phyloP scores from a whole-genome alignment of 2,797 vertebrate species.

The Phoebastria nigripes region DNA sequence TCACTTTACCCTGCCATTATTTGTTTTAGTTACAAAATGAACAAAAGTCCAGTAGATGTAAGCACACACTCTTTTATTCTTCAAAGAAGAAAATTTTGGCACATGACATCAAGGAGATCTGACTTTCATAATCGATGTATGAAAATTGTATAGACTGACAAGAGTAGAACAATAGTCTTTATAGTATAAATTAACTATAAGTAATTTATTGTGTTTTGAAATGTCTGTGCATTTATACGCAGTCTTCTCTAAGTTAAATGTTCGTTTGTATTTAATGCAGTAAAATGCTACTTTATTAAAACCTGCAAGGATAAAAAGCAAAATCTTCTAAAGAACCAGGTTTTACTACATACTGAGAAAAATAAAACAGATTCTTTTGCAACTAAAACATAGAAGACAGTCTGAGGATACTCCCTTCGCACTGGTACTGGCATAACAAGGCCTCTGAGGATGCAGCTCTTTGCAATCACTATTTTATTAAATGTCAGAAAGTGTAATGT shows the following conservation, averaged over 20 bases:
- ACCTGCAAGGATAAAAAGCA: neutral
- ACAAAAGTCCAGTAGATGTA: neutral
- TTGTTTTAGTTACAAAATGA: neutral
- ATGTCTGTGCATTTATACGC: neutral
- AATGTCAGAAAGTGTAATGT: slow-evolving; percentile 75
- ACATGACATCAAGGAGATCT: neutral
- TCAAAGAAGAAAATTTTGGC: neutral
- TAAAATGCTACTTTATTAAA: neutral
- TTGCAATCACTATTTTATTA: slow-evolving; percentile 81
- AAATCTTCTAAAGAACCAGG: neutral
- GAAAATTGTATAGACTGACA: neutral
- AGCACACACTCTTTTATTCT: neutral
- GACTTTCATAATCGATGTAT: neutral
- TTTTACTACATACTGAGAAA: slow-evolving; percentile 64
- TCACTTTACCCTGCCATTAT: neutral
- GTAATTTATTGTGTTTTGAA: neutral
- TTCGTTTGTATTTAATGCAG: neutral
- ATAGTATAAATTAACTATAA: neutral
- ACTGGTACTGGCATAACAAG: slow-evolving; percentile 72
- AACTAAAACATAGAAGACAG: slow-evolving; percentile 64
- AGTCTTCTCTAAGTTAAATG: neutral
- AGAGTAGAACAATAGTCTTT: neutral
- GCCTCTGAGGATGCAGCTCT: slow-evolving; percentile 74
- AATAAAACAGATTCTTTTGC: slow-evolving; percentile 64
- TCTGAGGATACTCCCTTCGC: slow-evolving; percentile 38